Evolutionary conservation across 2,888 invertebrate species (phyloP).

Genomic region (Escarpia spicata): DNA sequence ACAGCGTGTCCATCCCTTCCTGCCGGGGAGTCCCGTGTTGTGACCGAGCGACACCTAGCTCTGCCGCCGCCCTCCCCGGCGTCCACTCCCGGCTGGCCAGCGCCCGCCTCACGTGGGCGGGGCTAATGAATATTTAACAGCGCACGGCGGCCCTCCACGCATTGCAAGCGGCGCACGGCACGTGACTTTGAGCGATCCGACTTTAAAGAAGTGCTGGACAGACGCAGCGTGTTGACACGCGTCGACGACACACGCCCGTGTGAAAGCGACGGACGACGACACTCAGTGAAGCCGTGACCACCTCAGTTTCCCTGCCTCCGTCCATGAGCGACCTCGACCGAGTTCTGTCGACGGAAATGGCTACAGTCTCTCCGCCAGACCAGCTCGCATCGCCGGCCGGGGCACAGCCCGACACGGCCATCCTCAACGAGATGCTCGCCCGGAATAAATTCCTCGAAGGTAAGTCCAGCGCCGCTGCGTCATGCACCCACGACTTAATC

Average conservation of each 20-base stretch:
- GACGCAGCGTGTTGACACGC: conserved; percentile 1
- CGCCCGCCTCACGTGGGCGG: not conserved
- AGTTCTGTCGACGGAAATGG: not conserved
- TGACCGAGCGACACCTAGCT: not conserved
- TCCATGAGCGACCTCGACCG: not conserved
- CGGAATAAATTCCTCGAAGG: conserved; percentile 60
- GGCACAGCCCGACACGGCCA: conserved; percentile 39
- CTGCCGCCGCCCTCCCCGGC: not conserved
- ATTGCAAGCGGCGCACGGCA: not conserved
- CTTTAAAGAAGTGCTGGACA: conserved; percentile 13
- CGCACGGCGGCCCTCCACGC: not conserved
- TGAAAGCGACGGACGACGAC: not conserved
- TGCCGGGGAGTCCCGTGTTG: not conserved
- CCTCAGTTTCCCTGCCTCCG: not conserved
- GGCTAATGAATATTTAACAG: conserved; percentile 16
- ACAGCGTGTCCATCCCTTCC: not conserved
- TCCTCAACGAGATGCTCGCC: conserved; percentile 57
- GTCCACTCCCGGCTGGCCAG: not conserved
- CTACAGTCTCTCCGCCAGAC: not conserved
- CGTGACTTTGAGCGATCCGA: conserved; percentile 16
- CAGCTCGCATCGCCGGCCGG: conserved; percentile 19
- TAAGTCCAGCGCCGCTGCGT: conserved; percentile 40
- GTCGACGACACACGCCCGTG: not conserved
- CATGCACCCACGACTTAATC: not conserved
- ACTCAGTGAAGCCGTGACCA: not conserved